Conservation (phyloP, 2,888 invertebrate genomes). For the Tricholauxania praeusta region DNA sequence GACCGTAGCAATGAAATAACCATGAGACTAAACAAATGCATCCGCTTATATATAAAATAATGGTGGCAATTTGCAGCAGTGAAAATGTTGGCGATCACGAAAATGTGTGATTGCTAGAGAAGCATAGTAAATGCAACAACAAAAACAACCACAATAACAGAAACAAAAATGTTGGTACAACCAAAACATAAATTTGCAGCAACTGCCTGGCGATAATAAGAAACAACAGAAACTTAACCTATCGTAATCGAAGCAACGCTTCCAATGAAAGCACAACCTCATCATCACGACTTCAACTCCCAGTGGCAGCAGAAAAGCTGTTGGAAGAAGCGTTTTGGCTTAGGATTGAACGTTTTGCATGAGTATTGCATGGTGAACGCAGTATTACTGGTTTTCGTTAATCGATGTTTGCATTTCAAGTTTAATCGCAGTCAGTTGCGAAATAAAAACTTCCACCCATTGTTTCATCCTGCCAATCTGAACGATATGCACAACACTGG, state of each 20-base stretch:
- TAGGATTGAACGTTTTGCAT: neutral
- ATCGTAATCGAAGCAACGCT: neutral
- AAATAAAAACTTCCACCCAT: too few species aligned
- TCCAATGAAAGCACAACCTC: neutral
- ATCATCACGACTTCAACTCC: neutral
- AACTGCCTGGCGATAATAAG: neutral
- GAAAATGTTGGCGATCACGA: conserved; percentile 9
- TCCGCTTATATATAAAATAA: conserved; percentile 55
- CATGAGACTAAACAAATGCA: conserved; percentile 46
- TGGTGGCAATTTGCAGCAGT: neutral
- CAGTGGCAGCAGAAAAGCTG: neutral
- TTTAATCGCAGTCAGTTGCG: too few species aligned
- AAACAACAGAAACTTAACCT: conserved; percentile 1
- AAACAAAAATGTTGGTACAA: conserved; percentile 1
- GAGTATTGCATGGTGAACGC: neutral
- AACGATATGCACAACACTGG: too few species aligned
- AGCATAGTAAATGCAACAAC: neutral
- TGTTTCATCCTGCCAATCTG: too few species aligned
- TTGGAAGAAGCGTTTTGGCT: too few species aligned
- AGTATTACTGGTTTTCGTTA: conserved; percentile 6
- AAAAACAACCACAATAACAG: neutral
- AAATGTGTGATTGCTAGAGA: conserved; percentile 3
- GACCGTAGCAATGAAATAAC: conserved; percentile 53
- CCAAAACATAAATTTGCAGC: neutral
- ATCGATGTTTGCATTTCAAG: too few species aligned